Evolutionary conservation across 23 tunicate species (phyloP), one percentile per base, ranked within the genome.

Genomic region (Trididemnum nubilum): DNA sequence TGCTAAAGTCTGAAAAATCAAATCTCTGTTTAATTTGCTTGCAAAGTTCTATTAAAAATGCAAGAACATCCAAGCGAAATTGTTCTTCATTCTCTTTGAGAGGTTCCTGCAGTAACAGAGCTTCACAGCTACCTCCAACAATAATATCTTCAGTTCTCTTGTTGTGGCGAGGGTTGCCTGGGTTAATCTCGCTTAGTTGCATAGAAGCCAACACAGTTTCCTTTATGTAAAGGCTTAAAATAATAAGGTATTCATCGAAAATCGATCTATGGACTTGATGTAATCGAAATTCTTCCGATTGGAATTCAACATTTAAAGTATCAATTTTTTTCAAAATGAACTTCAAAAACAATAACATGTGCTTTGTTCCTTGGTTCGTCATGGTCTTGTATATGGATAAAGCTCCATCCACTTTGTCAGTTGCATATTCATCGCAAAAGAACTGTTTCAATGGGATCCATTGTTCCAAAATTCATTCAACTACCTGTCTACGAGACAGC

Each of bases 281-380:
- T 25, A 73, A 59, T 25, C 59, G 79, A 19, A 38, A 73, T 69
- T 69, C 39, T 33, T 69, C 36, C 21, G 74, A 69, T 33, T 69
- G 38, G 32, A 69, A 69, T 32, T 69, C 74, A 5, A 69, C 22
- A 32, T 61, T 61, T 26, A 61, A 78, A 1, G 15, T 32, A 26
- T 57, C 39, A 59, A 34, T 32, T 78, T 78, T 78, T 60, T 78
- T 71, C 82, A 34, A 61, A 31, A 54, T 9, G 33, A 59, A 78
- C 49, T 59, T 59, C 44, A 54, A 50, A 57, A 54, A 54, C 7
- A 60, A 35, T 58, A 54, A 58, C 78, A 73, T 73, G 58, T 21
- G 58, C 78, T 39, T 73, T 38, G 78, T 73, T 38, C 78, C 78
- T 38, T 19, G 7, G 31, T 73, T 73, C 21, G 29, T 26, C 58